Conservation (phyloP, 2,113 vertebrate species). For the Speoplatyrhinus poulsoni region DNA sequence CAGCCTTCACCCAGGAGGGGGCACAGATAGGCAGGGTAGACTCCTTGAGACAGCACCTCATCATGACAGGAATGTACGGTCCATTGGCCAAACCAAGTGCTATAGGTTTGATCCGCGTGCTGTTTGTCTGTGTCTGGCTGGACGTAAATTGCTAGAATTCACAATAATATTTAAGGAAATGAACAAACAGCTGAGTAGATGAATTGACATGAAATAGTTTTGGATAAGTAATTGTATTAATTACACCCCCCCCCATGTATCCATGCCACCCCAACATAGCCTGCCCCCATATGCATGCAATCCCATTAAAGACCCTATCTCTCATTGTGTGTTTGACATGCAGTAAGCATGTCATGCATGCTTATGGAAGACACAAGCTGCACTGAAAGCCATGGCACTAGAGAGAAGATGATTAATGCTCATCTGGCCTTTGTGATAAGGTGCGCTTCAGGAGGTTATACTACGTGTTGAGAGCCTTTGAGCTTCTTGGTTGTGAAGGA, state of each 20-base stretch:
- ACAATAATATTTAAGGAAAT: too few species aligned
- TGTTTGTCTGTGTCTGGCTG: not conserved
- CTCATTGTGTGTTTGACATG: too few species aligned
- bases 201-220: too few species aligned
- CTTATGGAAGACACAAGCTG: not conserved
- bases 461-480: conserved; percentile 81
- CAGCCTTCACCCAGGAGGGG: conserved; percentile 67
- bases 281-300: too few species aligned
- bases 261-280: too few species aligned
- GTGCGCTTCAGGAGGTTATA: conserved; percentile 83
- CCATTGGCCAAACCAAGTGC: conserved; percentile 39
- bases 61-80: conserved; percentile 59
- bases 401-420: conserved; percentile 50
- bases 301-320: too few species aligned
- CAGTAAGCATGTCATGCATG: too few species aligned
- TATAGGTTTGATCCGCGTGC: not conserved
- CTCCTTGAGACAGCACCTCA: conserved; percentile 40
- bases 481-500: conserved; percentile 55
- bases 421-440: conserved; percentile 81
- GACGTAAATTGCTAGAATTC: too few species aligned
- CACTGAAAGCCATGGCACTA: not conserved
- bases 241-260: too few species aligned
- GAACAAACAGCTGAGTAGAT: too few species aligned
- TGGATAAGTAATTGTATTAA: too few species aligned
- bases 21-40: conserved; percentile 65